These are phyloP conservation scores for Acanthochromis polyacanthus DNA, from an alignment of 2,113 vertebrate species.

Conservation along the genomic window DNA sequence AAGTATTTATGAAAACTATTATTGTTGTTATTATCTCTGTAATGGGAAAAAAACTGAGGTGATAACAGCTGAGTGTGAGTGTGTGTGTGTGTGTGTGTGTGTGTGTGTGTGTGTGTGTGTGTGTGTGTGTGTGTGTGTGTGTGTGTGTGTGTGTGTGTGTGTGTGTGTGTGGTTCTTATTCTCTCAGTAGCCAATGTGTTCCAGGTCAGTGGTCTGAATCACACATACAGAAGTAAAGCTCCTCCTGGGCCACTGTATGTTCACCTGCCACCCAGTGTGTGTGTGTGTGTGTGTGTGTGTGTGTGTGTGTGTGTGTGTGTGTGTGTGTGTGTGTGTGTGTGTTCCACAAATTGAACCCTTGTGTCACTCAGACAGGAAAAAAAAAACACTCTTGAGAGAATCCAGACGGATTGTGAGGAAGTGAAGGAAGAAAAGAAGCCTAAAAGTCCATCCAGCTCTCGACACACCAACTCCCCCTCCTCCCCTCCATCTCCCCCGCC, in stretches of 20 bases:
- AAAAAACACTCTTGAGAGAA: slow-evolving; percentile 39
- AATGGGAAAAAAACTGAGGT: not conserved
- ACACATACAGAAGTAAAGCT: slow-evolving; percentile 47
- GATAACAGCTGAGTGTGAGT: slow-evolving; percentile 9
- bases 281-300: slow-evolving; percentile 37
- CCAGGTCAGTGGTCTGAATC: slow-evolving; percentile 73
- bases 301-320: slow-evolving; percentile 23
- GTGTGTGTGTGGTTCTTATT: slow-evolving; percentile 41
- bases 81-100: slow-evolving; percentile 2
- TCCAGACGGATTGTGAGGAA: slow-evolving; percentile 24
- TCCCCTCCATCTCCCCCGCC: too few relatives aligned
- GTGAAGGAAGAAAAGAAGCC: slow-evolving; percentile 22
- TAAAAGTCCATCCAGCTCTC: slow-evolving; percentile 37
- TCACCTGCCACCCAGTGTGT: slow-evolving; percentile 52
- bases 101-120: slow-evolving; percentile 3
- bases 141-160: slow-evolving; percentile 33
- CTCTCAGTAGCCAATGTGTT: slow-evolving; percentile 67
- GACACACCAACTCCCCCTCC: not conserved
- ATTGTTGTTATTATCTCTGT: not conserved
- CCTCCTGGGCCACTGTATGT: slow-evolving; percentile 49
- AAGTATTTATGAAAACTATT: not conserved
- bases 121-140: slow-evolving; percentile 4
- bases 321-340: slow-evolving; percentile 28
- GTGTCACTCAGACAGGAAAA: slow-evolving; percentile 49
- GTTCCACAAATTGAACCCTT: slow-evolving; percentile 42